Percentiles rank a stretch among this genome's conserved stretches.
Evolutionary conservation across 2,888 invertebrate genomes (phyloP).

Genomic region (Onchidella celtica): DNA sequence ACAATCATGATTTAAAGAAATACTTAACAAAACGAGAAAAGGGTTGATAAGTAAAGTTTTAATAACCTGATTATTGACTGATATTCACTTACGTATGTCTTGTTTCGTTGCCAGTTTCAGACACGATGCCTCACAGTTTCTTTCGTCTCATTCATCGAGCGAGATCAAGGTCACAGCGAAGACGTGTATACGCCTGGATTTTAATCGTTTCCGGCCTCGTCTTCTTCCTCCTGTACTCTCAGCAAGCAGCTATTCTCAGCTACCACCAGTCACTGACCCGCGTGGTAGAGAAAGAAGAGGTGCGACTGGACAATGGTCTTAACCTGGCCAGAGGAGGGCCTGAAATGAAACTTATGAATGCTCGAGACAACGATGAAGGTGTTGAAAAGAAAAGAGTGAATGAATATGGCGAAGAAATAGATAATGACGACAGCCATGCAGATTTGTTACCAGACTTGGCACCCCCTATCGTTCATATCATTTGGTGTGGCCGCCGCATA

Average conservation of each 20-base stretch:
- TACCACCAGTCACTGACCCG: neutral
- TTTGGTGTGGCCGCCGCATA: conserved; percentile 54
- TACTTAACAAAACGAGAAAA: too few species aligned
- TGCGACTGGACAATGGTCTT: neutral
- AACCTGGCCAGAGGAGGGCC: conserved; percentile 30
- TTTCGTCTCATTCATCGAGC: conserved; percentile 52
- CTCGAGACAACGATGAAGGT: conserved; percentile 27
- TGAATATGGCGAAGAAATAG: neutral
- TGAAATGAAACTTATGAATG: conserved; percentile 40
- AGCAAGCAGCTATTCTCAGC: conserved; percentile 32
- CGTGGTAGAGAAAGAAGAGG: neutral
- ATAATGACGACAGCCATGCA: conserved; percentile 47
- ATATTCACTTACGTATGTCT: too few species aligned
- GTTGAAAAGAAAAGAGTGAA: neutral
- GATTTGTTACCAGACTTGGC: conserved; percentile 57
- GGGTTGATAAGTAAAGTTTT: too few species aligned
- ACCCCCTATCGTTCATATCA: conserved; percentile 55
- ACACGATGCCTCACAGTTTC: conserved; percentile 43
- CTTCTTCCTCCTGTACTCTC: conserved; percentile 43
- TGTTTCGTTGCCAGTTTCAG: conserved; percentile 36
- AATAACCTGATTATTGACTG: too few species aligned
- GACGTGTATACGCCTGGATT: conserved; percentile 43
- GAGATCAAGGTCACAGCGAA: conserved; percentile 48
- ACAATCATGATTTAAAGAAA: too few species aligned
- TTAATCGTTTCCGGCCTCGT: neutral